Percentiles rank a stretch among this genome's conserved stretches.
Evolutionary conservation across 2,888 invertebrate species (phyloP).

Genomic region (Anodontia alba): DNA sequence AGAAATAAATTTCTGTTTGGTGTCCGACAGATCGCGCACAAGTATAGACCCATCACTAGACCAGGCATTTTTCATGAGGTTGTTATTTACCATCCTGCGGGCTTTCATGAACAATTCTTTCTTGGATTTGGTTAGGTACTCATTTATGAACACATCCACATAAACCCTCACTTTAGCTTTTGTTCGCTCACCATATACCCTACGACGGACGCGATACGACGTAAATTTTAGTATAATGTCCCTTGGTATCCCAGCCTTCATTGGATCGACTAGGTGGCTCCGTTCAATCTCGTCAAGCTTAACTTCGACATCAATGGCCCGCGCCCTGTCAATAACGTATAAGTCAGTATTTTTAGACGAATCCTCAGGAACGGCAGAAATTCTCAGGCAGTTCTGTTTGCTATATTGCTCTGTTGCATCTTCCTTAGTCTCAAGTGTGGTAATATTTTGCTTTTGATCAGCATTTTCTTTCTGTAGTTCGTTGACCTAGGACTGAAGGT

Average conservation of each 20-base stretch:
- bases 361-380: conserved; percentile 11
- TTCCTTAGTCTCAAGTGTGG: neutral
- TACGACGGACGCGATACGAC: neutral
- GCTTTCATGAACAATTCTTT: neutral
- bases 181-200: neutral
- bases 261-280: neutral
- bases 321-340: neutral
- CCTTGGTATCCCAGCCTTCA: neutral
- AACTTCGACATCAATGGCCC: neutral
- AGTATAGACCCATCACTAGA: no score
- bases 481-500: neutral
- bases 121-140: neutral
- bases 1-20: no score
- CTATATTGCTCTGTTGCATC: conserved; percentile 18
- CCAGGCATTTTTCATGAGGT: no score
- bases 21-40: no score
- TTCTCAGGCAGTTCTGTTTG: conserved; percentile 1
- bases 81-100: no score
- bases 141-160: neutral
- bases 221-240: conserved; percentile 14
- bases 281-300: neutral
- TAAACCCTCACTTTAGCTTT: neutral
- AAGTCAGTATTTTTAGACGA: neutral
- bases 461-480: neutral
- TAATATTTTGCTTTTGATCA: neutral